Conservation (phyloP, 2,888 invertebrate genomes). For the Colletes collaris region DNA sequence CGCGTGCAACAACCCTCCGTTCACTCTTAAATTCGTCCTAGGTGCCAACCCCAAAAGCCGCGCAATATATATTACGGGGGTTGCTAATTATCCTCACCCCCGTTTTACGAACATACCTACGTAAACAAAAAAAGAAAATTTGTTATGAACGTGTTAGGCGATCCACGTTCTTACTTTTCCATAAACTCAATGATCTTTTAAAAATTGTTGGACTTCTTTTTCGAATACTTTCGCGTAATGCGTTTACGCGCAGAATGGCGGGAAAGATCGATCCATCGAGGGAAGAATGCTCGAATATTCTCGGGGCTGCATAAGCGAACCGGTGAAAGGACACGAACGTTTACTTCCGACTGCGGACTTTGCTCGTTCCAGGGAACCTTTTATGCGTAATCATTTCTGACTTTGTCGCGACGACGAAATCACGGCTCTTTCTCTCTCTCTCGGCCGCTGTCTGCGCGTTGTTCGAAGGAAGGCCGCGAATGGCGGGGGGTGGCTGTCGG, state of each 20-base stretch:
- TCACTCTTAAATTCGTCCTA: constrained; percentile 69
- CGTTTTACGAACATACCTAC: background rate
- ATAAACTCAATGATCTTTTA: too few species aligned
- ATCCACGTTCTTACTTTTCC: too few species aligned
- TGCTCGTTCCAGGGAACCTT: constrained; percentile 41
- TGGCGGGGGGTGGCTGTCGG: constrained; percentile 22
- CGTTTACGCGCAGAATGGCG: too few species aligned
- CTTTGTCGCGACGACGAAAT: constrained; percentile 68
- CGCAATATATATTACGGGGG: constrained; percentile 71
- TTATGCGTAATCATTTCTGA: constrained; percentile 68
- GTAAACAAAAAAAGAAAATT: background rate
- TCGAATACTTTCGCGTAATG: too few species aligned
- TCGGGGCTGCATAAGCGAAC: background rate
- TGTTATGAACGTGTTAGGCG: too few species aligned
- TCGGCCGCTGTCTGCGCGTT: background rate
- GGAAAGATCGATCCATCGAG: background rate
- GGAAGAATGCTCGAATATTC: background rate
- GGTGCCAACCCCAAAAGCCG: constrained; percentile 76
- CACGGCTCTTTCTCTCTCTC: constrained; percentile 24
- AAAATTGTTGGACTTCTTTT: too few species aligned
- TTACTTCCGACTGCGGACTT: constrained; percentile 35
- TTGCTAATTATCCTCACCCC: constrained; percentile 76
- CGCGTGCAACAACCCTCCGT: constrained; percentile 71
- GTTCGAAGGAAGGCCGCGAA: constrained; percentile 19
- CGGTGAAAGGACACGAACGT: constrained; percentile 31